Percentiles rank a stretch among this genome's conserved stretches.
Conservation (phyloP, 2,888 invertebrate genomes). For the Synergus laeviventris region DNA sequence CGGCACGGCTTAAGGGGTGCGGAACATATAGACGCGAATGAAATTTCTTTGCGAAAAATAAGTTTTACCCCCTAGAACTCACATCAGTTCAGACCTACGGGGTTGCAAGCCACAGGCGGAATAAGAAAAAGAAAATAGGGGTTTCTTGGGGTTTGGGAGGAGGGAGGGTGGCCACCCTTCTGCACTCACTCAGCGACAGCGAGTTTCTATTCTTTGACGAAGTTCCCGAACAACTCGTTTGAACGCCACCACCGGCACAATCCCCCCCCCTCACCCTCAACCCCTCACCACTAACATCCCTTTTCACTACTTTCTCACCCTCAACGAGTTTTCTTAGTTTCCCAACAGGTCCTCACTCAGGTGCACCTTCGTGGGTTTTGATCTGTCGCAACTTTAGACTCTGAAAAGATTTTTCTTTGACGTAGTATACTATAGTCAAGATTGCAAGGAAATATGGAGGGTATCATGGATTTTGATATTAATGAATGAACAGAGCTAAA, state of each 20-base stretch:
- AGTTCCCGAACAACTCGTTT: conserved; percentile 69
- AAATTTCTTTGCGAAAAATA: conserved; percentile 55
- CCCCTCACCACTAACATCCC: conserved; percentile 55
- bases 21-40: conserved; percentile 41
- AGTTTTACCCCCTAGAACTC: conserved; percentile 46
- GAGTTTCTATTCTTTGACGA: conserved; percentile 67
- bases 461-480: background rate
- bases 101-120: conserved; percentile 28
- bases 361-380: conserved; percentile 40
- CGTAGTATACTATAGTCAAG: background rate
- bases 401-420: background rate
- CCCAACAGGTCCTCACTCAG: conserved; percentile 43
- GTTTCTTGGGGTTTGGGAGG: background rate
- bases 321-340: conserved; percentile 47
- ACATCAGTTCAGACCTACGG: conserved; percentile 41
- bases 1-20: conserved; percentile 16
- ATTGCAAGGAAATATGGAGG: background rate
- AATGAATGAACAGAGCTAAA: no score
- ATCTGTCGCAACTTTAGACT: background rate
- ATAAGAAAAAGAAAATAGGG: conserved; percentile 31
- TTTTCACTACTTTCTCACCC: conserved; percentile 47
- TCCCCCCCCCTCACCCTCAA: conserved; percentile 46
- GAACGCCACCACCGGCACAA: conserved; percentile 61
- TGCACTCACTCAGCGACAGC: conserved; percentile 54
- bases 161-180: background rate